A percentile compares a stretch with the other conserved stretches of the same genome.
phyloP scores from a whole-genome alignment of 2,888 invertebrate species.

The Pheosia tremula region DNA sequence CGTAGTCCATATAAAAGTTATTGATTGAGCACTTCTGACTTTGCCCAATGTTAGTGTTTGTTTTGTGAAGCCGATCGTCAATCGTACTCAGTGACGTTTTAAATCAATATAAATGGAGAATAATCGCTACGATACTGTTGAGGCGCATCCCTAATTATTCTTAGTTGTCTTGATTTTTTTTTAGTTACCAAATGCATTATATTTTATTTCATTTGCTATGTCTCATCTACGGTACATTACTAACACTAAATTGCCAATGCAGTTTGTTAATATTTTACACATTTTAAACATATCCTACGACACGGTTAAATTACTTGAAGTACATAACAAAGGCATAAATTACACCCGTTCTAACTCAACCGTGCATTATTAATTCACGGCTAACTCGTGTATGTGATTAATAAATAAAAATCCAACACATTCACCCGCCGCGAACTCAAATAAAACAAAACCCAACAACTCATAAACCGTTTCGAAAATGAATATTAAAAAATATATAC shows the following conservation, averaged over 20 bases:
- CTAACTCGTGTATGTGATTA: constrained; percentile 36
- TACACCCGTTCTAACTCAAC: constrained; percentile 17
- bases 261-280: no score
- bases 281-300: no score
- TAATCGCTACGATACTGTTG: neutral
- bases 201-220: no score
- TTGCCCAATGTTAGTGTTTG: constrained; percentile 2
- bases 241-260: no score
- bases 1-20: constrained; percentile 6
- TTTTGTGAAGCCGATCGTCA: constrained; percentile 1
- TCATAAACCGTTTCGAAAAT: constrained; percentile 56
- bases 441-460: constrained; percentile 57
- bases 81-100: neutral
- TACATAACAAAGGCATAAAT: neutral
- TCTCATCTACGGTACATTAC: no score
- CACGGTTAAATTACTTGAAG: no score
- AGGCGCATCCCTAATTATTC: no score
- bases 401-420: constrained; percentile 45
- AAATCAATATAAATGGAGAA: neutral
- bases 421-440: constrained; percentile 40
- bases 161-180: no score
- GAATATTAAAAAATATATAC: constrained; percentile 42
- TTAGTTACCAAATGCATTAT: no score
- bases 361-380: constrained; percentile 30
- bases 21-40: constrained; percentile 6